phyloP scores from a whole-genome alignment of 2,113 vertebrate genomes.

The Brevimyrus niger region DNA sequence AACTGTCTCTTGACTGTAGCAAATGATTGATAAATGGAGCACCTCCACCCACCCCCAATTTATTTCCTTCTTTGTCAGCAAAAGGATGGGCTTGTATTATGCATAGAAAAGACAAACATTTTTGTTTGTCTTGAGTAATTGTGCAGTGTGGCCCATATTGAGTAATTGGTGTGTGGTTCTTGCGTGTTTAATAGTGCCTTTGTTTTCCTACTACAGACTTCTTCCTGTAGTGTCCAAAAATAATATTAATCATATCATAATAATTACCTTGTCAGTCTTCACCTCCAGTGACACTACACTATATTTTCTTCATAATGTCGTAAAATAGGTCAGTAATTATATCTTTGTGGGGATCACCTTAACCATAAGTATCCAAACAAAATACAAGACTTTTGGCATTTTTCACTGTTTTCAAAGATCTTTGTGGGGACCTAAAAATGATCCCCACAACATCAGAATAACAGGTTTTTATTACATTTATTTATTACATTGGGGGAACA shows the following conservation, averaged over 20 bases:
- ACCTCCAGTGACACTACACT: not conserved
- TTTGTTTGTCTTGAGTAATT: not conserved
- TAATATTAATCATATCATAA: not conserved
- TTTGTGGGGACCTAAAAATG: too few species aligned
- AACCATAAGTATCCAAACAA: too few species aligned
- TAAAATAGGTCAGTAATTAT: too few species aligned
- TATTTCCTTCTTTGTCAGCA: not conserved
- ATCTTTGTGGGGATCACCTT: too few species aligned
- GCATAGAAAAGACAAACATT: not conserved
- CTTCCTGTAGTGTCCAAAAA: not conserved
- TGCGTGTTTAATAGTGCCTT: not conserved
- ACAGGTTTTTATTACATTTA: too few species aligned
- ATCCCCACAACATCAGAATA: too few species aligned
- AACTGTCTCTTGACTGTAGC: not conserved
- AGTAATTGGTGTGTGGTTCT: not conserved
- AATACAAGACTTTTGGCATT: too few species aligned
- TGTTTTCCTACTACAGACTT: not conserved
- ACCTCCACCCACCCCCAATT: not conserved
- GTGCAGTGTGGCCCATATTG: not conserved
- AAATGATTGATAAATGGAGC: not conserved
- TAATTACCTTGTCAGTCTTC: not conserved
- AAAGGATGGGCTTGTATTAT: not conserved
- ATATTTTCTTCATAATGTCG: not conserved
- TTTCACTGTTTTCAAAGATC: too few species aligned
- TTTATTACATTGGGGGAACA: too few species aligned